These are phyloP conservation scores for Poecilia velifera DNA, from an alignment of 2,797 vertebrate species.

Conservation along the genomic window DNA sequence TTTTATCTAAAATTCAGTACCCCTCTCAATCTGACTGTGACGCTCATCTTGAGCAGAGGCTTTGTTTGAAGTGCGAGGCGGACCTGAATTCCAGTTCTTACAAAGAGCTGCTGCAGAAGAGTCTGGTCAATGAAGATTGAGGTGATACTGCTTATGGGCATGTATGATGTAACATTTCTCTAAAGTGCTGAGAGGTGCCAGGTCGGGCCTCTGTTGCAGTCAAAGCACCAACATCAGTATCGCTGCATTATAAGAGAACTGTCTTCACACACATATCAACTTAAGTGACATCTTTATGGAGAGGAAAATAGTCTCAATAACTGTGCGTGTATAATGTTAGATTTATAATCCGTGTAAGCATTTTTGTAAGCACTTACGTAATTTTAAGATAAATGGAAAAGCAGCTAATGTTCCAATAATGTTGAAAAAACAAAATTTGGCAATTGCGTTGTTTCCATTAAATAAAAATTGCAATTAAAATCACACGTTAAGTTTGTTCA, in stretches of 20 bases:
- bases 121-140: constrained; percentile 43
- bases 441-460: no score
- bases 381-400: no score
- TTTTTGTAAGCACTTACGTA: no score
- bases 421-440: no score
- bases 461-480: no score
- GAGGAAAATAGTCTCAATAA: no score
- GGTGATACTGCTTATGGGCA: constrained; percentile 41
- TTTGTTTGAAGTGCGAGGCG: constrained; percentile 46
- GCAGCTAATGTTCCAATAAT: no score
- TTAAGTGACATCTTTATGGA: not conserved
- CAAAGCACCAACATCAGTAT: constrained; percentile 22
- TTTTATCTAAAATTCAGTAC: constrained; percentile 39
- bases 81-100: constrained; percentile 56
- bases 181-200: constrained; percentile 32
- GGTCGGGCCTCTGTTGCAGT: constrained; percentile 25
- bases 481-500: no score
- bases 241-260: constrained; percentile 8
- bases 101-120: constrained; percentile 40
- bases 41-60: constrained; percentile 32
- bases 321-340: no score
- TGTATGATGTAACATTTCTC: constrained; percentile 44
- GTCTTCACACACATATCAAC: not conserved
- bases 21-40: constrained; percentile 38
- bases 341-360: no score